These are phyloP conservation scores for Drosophila atripex DNA, from an alignment of 2,888 invertebrate species.

Conservation along the genomic window DNA sequence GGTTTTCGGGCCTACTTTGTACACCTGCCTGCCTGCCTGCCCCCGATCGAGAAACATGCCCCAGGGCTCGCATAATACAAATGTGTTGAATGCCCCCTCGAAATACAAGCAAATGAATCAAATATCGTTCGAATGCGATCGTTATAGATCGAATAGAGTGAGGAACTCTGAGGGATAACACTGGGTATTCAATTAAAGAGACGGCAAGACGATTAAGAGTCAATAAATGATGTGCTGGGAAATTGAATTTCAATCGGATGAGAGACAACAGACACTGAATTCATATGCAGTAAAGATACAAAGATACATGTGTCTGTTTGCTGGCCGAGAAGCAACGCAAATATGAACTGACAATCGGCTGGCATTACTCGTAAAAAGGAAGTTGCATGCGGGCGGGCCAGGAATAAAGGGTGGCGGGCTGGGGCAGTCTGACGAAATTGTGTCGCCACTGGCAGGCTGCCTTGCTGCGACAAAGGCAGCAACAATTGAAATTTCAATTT, in stretches of 20 bases:
- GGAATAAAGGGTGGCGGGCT: neutral
- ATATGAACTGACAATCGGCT: constrained; percentile 29
- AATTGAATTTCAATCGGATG: constrained; percentile 25
- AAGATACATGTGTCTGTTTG: neutral
- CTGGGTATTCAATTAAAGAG: constrained; percentile 22
- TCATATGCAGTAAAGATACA: neutral
- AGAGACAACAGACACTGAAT: neutral
- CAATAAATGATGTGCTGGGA: constrained; percentile 28
- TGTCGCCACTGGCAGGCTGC: constrained; percentile 32
- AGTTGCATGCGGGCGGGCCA: constrained; percentile 55
- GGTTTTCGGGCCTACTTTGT: constrained; percentile 43
- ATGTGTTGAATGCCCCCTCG: constrained; percentile 34
- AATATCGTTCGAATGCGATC: constrained; percentile 36
- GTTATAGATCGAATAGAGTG: constrained; percentile 12
- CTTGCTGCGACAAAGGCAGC: constrained; percentile 23
- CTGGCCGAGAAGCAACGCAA: constrained; percentile 10
- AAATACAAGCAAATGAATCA: constrained; percentile 40
- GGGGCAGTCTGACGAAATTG: constrained; percentile 46
- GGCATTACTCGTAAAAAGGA: constrained; percentile 69
- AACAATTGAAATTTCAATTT: constrained; percentile 74
- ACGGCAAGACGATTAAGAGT: constrained; percentile 37
- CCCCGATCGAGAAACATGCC: constrained; percentile 5
- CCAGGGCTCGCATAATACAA: constrained; percentile 28
- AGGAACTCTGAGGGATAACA: neutral
- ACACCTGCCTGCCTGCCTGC: constrained; percentile 3